A percentile compares a stretch with the other conserved stretches of the same genome.
Evolutionary conservation across 1,140 invertebrate genomes (phyloP).

Genomic region (Zaprionus ghesquierei): DNA sequence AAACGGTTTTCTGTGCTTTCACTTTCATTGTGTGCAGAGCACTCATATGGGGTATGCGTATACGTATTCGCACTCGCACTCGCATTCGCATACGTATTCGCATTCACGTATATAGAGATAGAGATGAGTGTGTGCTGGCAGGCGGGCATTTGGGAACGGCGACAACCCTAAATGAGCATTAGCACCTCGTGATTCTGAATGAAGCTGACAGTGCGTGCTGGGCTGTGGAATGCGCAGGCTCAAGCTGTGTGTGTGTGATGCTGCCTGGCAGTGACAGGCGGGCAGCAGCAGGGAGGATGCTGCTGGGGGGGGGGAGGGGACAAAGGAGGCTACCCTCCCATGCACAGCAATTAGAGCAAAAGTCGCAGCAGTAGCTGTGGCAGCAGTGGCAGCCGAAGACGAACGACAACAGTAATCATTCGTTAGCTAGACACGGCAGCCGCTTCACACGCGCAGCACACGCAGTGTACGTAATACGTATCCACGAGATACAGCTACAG

Average conservation of each 20-base stretch:
- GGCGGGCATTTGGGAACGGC: conserved; percentile 21
- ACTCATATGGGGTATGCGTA: background rate
- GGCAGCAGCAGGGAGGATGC: too few species aligned
- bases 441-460: conserved; percentile 17
- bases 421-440: conserved; percentile 50
- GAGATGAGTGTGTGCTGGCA: conserved; percentile 4
- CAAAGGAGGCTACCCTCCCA: too few species aligned
- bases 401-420: conserved; percentile 46
- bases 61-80: too few species aligned
- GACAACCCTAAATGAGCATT: conserved; percentile 50
- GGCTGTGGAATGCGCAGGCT: conserved; percentile 29
- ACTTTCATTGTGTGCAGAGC: conserved; percentile 20
- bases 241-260: background rate
- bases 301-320: background rate
- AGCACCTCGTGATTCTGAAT: conserved; percentile 47
- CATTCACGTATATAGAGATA: background rate
- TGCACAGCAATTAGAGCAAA: conserved; percentile 34
- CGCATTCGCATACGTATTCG: too few species aligned
- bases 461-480: background rate
- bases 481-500: background rate
- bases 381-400: conserved; percentile 19
- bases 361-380: background rate
- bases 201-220: conserved; percentile 22
- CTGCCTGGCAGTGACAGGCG: background rate
- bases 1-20: conserved; percentile 18